These are phyloP conservation scores for Coilia nasus DNA, from an alignment of 2,797 vertebrate species.

Conservation along the genomic window DNA sequence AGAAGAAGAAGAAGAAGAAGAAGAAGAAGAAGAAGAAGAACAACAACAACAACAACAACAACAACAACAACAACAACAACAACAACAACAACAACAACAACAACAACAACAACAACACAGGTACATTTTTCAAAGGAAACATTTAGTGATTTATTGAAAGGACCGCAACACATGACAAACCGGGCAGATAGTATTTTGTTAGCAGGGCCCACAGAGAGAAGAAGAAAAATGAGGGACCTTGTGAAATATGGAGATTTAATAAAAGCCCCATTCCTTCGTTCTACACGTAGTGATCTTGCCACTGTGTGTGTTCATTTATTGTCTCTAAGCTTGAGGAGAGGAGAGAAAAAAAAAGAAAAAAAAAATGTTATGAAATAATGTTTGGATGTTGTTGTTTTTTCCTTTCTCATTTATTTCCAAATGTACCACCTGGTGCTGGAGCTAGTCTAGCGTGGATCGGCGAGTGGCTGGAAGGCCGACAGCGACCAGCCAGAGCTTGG, in stretches of 20 bases:
- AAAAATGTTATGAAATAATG: slow-evolving; percentile 20
- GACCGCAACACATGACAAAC: not conserved
- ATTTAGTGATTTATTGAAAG: too few relatives aligned
- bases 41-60: too few relatives aligned
- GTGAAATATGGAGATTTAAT: slow-evolving; percentile 7
- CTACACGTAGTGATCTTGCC: not conserved
- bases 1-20: too few relatives aligned
- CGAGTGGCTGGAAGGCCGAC: not conserved
- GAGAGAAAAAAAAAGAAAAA: not conserved
- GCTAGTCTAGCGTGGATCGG: not conserved
- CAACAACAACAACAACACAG: too few relatives aligned
- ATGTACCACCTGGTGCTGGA: slow-evolving; percentile 7
- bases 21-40: too few relatives aligned
- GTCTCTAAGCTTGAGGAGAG: not conserved
- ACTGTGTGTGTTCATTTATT: not conserved
- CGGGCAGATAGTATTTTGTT: not conserved
- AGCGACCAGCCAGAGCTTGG: not conserved
- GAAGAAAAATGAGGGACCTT: not conserved
- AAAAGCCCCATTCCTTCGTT: not conserved
- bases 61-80: too few relatives aligned
- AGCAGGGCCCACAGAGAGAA: not conserved
- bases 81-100: too few relatives aligned
- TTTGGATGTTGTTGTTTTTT: not conserved
- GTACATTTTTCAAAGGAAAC: too few relatives aligned
- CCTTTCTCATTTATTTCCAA: slow-evolving; percentile 13